Evolutionary conservation across 2,113 vertebrate genomes (phyloP), one percentile per base, ranked within the genome.

Genomic region (Nanorana parkeri): DNA sequence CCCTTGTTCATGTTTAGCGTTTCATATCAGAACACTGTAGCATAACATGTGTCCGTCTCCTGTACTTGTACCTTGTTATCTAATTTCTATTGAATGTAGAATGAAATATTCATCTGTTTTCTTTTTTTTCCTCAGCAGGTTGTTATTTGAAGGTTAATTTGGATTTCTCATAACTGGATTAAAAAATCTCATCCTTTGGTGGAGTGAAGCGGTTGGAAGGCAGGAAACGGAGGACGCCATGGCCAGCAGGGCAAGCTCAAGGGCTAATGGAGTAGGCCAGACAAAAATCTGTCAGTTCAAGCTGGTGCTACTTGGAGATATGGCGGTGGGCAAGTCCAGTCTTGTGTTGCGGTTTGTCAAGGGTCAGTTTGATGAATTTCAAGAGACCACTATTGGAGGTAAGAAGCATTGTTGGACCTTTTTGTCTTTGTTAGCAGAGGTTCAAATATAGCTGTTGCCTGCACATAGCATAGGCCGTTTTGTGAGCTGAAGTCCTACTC

Each of bases 211-310:
- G 19, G 29, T 61, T 24, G 17, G 17, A 21, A 11, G 20, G 47
- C 29, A 13, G 26, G 41, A 81, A 17, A 54, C 61, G 2, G 17
- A 67, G 24, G 41, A 67, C 32, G 58, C 58, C 64, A 95, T 95
- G 94, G 93, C 88, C 88, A 91, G 90, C 90, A 92, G 94, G 88
- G 83, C 69, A 78, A 92, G 90, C 81, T 87, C 89, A 86, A 90
- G 93, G 88, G 84, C 91, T 87, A 95, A 94, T 36, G 92, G 93
- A 87, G 85, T 93, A 21, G 90, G 91, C 0, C 94, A 94, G 85
- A 94, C 92, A 85, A 95, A 95, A 90, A 95, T 95, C 83, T 95
- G 94, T 89, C 94, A 95, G 89, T 95, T 95, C 84, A 95, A 95
- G 80, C 84, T 95, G 88, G 94, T 95, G 85, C 85, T 95, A 84